Percentiles rank a stretch among this genome's conserved stretches.
phyloP scores from a whole-genome alignment of 2,888 invertebrate species.

The Xestoiulus laeticollis region DNA sequence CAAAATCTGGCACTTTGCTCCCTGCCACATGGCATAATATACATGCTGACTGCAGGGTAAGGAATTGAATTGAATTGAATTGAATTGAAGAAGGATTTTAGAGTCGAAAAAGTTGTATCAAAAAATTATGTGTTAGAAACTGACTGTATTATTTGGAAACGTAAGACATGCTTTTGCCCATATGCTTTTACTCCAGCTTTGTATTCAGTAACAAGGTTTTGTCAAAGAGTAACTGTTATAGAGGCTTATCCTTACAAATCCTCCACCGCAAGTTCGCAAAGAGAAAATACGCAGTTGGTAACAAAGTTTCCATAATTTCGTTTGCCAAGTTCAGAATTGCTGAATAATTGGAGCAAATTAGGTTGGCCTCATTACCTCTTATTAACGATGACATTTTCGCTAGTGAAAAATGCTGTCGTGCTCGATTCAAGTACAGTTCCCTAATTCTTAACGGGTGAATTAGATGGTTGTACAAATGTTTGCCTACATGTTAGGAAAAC shows the following conservation, averaged over 20 bases:
- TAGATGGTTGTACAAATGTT: constrained; percentile 1
- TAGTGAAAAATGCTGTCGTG: not conserved
- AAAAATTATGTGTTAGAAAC: no score
- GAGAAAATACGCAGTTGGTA: not conserved
- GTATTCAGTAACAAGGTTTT: no score
- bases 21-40: no score
- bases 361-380: not conserved
- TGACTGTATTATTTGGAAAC: no score
- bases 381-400: constrained; percentile 27
- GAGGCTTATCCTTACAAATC: not conserved
- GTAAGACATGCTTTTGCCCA: no score
- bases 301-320: not conserved
- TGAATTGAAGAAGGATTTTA: no score
- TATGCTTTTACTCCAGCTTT: no score
- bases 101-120: no score
- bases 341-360: constrained; percentile 9
- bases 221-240: no score
- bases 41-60: no score
- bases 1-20: no score
- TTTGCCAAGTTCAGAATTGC: not conserved
- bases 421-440: not conserved
- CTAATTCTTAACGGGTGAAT: constrained; percentile 5
- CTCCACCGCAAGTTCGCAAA: not conserved
- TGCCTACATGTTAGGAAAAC: not conserved
- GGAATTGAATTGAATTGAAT: no score